phyloP scores from a whole-genome alignment of 1,140 invertebrate genomes.

The Lineus longissimus region DNA sequence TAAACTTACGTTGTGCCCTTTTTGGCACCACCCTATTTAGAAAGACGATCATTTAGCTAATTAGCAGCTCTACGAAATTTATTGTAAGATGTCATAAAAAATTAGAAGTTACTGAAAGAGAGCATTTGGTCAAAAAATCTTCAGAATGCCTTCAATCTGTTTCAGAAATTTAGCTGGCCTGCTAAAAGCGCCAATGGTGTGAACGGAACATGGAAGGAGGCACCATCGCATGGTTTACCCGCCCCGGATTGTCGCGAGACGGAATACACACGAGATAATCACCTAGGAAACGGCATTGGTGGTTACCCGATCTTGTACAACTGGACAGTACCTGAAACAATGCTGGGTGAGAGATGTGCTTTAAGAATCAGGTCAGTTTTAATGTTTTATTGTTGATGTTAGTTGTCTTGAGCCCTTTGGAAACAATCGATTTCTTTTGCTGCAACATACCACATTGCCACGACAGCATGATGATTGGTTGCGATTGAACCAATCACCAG shows the following conservation, averaged over 20 bases:
- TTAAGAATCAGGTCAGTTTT: conserved; percentile 44
- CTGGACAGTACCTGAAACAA: conserved; percentile 48
- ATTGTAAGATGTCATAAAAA: neutral
- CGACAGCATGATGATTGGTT: too few species aligned
- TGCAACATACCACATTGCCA: too few species aligned
- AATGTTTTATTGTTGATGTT: neutral
- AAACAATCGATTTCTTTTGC: too few species aligned
- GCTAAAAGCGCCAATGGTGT: conserved; percentile 26
- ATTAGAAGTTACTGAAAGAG: neutral
- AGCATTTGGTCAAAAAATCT: too few species aligned
- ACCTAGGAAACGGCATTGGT: conserved; percentile 49
- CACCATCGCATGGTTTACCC: conserved; percentile 39
- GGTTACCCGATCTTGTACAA: conserved; percentile 44
- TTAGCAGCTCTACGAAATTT: neutral
- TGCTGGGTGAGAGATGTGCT: conserved; percentile 43
- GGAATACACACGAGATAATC: conserved; percentile 49
- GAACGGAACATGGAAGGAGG: conserved; percentile 40
- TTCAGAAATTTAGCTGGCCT: conserved; percentile 32
- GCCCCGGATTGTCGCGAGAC: conserved; percentile 48
- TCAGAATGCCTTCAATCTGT: too few species aligned
- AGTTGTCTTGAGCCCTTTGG: neutral
- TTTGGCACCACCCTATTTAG: neutral
- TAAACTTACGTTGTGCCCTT: neutral
- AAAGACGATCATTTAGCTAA: neutral
- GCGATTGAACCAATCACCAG: too few species aligned